Conservation (phyloP, 2,113 vertebrate species). For the Oreochromis tanganicae region DNA sequence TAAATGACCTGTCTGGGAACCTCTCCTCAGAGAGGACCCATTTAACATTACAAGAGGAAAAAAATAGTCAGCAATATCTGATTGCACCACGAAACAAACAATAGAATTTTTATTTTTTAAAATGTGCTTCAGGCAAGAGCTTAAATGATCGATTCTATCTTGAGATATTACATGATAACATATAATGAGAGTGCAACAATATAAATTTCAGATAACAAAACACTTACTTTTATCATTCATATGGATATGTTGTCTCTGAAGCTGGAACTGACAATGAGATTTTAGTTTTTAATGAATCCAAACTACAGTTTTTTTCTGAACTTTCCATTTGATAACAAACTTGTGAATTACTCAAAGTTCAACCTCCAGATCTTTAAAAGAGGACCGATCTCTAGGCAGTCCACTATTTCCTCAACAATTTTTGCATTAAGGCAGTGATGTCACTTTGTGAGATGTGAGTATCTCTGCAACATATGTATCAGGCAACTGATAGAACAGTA, state of each 20-base stretch:
- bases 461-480: background rate
- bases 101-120: background rate
- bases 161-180: background rate
- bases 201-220: background rate
- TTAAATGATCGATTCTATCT: background rate
- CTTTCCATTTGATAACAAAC: background rate
- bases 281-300: background rate
- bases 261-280: background rate
- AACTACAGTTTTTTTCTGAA: background rate
- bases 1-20: background rate
- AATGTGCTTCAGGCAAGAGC: background rate
- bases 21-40: background rate
- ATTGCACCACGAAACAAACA: background rate
- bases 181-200: background rate
- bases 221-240: fast-evolving
- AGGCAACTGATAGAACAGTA: background rate
- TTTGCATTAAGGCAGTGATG: background rate
- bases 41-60: background rate
- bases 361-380: background rate
- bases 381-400: background rate
- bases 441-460: background rate
- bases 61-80: background rate
- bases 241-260: background rate
- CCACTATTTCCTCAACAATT: background rate
- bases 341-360: background rate